Base-by-base conservation (phyloP, 2,888 invertebrate genomes). In the Ophion slaviceki region DNA sequence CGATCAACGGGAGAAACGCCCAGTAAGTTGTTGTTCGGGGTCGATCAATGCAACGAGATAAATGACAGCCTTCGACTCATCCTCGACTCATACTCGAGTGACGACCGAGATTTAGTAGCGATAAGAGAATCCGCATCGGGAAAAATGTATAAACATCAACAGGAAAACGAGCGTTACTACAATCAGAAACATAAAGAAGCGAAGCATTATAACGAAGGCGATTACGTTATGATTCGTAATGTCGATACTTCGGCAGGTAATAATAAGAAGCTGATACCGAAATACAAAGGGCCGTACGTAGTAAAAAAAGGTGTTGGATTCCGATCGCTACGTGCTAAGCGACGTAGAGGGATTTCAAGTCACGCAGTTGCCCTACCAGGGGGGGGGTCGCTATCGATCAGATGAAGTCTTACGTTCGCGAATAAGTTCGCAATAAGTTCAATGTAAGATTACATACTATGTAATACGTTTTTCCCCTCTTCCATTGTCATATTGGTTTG, bases 1-100 rank as follows among this genome's bases (percentile, higher is more conserved):
- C 83, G 89, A 75, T 84, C 89, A 17, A 91, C 91, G 2, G 88
- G 89, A 0, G 82, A 90, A 68, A 87, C 90, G 8, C 90, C 90
- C 0, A 89, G 89, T 85, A 70, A 2, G 88, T 87, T 11, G 80
- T 82, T 92, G 53, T 91, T 91, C 67, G 92, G 91, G 1, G 72
- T 89, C 5, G 53, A 88, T 66, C 91, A 92, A 68, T 76, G 77
- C 71, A 78, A 10, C n/a, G 71, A 47, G 5, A 17, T 78, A 0
- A 72, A 85, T 17, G 81, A 85, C n/a, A 64, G 67, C 40, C 47
- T 85, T 11, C 5, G 59, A 40, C 40, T 82, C 14, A 36, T 78
- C 6, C 28, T 82, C 0, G 47, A 78, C 0, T 53, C 24, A 20
- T n/a, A 72, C 53, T 64, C 45, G 17, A 62, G 2, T 32, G 74